Base-by-base conservation (phyloP, 1,140 invertebrate genomes). In the Drosophila insularis region DNA sequence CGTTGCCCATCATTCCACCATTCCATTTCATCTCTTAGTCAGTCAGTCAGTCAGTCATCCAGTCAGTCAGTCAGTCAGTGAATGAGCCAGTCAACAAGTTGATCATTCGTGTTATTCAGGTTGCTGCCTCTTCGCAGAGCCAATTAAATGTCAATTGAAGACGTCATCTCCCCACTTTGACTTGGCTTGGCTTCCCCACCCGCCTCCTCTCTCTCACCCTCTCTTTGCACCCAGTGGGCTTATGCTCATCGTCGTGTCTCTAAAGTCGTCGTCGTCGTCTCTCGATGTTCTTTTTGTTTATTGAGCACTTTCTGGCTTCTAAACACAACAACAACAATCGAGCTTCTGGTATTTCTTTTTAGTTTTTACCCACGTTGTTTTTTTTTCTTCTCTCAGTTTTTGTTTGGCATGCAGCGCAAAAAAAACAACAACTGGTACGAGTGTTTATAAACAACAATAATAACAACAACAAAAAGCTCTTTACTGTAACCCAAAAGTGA, bases 141-240 rank as follows among this genome's bases (percentile, higher is more conserved):
- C 63, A 64, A 64, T 64, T 64, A 64, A 64, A 64, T 64, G 63
- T 64, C 63, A 64, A 64, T 64, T 37, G 61, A 21, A 50, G 61
- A 40, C 61, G 23, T 63, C 40, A 46, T 63, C 61, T 43, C n/a
- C 37, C 61, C 61, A 32, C 61, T 43, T 63, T 40, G 39, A 21
- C 13, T 43, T 63, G 11, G 35, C 23, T 63, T 63, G 35, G 35
- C 27, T 5, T 53, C 2, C 17, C 35, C 1, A 7, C 6, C 4
- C 4, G 4, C 32, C 3, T 13, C 43, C 7, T 11, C 17, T 50
- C n/a, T n/a, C 14, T 17, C 43, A 21, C 3, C 14, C 1, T 7
- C 14, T 17, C 14, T n/a, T 1, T 14, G 4, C 14, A 2, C 40
- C 14, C 10, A 23, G 23, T 23, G 23, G 23, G 23, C 23, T 23